Conservation (phyloP, 2,888 invertebrate genomes). For the Tanypteryx hageni region DNA sequence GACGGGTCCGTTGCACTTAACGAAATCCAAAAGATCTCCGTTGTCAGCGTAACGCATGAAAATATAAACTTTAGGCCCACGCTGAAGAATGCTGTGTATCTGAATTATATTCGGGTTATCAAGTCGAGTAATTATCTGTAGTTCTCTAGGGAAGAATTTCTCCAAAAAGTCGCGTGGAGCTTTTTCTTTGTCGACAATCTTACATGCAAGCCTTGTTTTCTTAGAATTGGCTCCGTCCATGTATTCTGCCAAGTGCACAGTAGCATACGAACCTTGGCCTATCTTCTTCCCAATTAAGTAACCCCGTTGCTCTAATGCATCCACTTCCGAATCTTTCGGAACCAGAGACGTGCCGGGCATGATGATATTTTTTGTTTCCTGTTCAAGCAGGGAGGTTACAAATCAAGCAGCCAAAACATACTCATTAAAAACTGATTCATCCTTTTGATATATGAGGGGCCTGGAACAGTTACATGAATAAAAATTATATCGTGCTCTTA, state of each 20-base stretch:
- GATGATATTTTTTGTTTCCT: neutral
- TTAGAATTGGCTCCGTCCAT: constrained; percentile 83
- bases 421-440: neutral
- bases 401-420: neutral
- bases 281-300: constrained; percentile 91
- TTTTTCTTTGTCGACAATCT: constrained; percentile 93
- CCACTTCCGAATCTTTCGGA: constrained; percentile 89
- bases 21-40: constrained; percentile 91
- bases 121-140: constrained; percentile 91
- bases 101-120: constrained; percentile 94
- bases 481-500: neutral
- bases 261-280: constrained; percentile 94
- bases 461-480: neutral
- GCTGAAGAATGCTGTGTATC: constrained; percentile 90
- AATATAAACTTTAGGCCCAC: constrained; percentile 90
- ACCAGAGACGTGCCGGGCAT: constrained; percentile 75
- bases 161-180: constrained; percentile 93
- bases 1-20: constrained; percentile 86
- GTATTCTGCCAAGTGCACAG: constrained; percentile 91
- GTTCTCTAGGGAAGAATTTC: constrained; percentile 95
- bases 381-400: too few species aligned
- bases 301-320: constrained; percentile 89
- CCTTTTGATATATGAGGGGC: neutral
- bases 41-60: constrained; percentile 95
- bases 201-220: constrained; percentile 89